phyloP scores from a whole-genome alignment of 2,113 vertebrate genomes.

The Malurus alboscapulatus region DNA sequence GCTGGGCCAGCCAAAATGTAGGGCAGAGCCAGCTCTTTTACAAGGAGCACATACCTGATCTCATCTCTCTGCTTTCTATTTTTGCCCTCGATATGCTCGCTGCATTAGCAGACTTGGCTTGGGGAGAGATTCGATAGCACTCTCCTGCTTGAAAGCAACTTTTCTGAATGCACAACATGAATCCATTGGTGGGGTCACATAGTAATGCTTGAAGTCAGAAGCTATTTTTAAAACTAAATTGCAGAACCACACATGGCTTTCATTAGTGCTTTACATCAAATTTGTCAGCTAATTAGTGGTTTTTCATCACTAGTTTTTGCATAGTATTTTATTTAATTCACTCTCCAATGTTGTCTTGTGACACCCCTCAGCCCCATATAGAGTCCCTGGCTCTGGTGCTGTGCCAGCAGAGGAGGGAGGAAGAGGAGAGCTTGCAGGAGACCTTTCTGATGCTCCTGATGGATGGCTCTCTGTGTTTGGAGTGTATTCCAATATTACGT shows the following conservation, averaged over 20 bases:
- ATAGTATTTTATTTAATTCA: constrained; percentile 47
- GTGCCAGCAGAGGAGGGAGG: not conserved
- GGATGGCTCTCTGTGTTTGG: constrained; percentile 47
- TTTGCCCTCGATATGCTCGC: not conserved
- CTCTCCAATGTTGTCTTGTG: not conserved
- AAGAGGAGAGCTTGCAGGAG: constrained; percentile 9
- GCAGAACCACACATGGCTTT: constrained; percentile 46
- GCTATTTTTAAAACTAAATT: constrained; percentile 61
- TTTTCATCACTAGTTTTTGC: constrained; percentile 60
- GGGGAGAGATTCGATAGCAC: constrained; percentile 15
- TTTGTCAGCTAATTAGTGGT: constrained; percentile 67
- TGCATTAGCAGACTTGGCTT: constrained; percentile 17
- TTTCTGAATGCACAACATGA: constrained; percentile 26
- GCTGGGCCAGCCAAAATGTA: not conserved
- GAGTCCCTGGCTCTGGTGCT: not conserved
- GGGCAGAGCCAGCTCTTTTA: not conserved
- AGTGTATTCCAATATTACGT: constrained; percentile 61
- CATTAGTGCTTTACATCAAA: constrained; percentile 62
- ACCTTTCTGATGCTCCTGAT: constrained; percentile 33
- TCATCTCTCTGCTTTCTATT: constrained; percentile 31
- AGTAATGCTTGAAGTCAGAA: constrained; percentile 62
- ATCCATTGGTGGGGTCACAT: constrained; percentile 48
- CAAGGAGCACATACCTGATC: constrained; percentile 27
- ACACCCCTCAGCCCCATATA: not conserved
- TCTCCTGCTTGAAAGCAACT: constrained; percentile 41